Conservation (phyloP, 2,888 invertebrate species). For the Pasiphila rectangulata region DNA sequence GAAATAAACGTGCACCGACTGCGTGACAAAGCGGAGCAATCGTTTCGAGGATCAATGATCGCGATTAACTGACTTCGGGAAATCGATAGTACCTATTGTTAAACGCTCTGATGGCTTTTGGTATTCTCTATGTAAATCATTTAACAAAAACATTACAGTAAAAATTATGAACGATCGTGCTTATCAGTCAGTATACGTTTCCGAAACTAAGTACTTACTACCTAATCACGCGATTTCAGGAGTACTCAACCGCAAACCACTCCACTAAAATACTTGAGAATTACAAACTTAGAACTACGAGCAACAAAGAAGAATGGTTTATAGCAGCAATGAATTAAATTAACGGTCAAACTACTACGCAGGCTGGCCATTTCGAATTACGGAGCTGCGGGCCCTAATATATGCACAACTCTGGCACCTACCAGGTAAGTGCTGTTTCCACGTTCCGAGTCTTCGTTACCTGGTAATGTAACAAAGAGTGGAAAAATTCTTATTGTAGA, state of each 20-base stretch:
- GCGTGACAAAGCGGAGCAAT: constrained; percentile 28
- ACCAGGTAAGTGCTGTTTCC: constrained; percentile 20
- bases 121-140: constrained; percentile 10
- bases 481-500: constrained; percentile 32
- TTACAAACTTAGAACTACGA: constrained; percentile 19
- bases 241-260: constrained; percentile 3
- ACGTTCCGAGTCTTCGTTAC: constrained; percentile 21
- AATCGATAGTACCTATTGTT: constrained; percentile 26
- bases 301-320: constrained; percentile 25
- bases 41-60: constrained; percentile 28
- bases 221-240: constrained; percentile 29
- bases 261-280: constrained; percentile 15
- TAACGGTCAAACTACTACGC: constrained; percentile 32
- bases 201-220: constrained; percentile 12
- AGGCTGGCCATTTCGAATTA: constrained; percentile 31
- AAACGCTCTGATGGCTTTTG: constrained; percentile 17
- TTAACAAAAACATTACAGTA: constrained; percentile 12
- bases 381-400: constrained; percentile 30
- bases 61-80: constrained; percentile 27
- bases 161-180: constrained; percentile 14
- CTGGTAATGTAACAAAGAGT: constrained; percentile 31
- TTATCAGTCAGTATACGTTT: constrained; percentile 28
- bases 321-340: constrained; percentile 34
- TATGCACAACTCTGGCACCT: constrained; percentile 29
- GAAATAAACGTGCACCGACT: constrained; percentile 25